phyloP scores from a whole-genome alignment of 2,113 vertebrate species.

The Dendropsophus ebraccatus region DNA sequence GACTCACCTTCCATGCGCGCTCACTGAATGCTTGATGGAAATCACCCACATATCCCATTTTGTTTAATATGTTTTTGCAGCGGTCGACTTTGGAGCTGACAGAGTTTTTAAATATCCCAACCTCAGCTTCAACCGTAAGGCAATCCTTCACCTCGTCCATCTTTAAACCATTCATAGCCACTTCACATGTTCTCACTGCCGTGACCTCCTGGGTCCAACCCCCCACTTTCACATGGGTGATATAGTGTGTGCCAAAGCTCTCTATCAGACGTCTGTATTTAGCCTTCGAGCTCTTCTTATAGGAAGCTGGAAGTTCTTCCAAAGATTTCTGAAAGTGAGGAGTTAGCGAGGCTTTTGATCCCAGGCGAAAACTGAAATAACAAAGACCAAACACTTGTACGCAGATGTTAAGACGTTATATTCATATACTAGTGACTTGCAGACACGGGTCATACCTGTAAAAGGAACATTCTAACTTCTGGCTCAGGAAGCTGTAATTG shows the following conservation, averaged over 20 bases:
- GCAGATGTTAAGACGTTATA: no score
- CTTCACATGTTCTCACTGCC: conserved; percentile 78
- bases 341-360: conserved; percentile 38
- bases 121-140: conserved; percentile 73
- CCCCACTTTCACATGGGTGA: conserved; percentile 73
- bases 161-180: conserved; percentile 72
- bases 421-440: no score
- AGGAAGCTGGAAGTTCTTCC: conserved; percentile 52
- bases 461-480: conserved; percentile 70
- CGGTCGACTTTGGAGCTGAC: conserved; percentile 66
- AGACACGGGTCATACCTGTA: conserved; percentile 71
- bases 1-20: conserved; percentile 62
- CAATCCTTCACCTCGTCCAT: conserved; percentile 75
- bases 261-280: not conserved
- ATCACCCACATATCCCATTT: conserved; percentile 61
- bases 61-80: conserved; percentile 57
- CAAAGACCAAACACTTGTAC: no score
- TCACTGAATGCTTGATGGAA: conserved; percentile 79
- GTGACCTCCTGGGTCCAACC: conserved; percentile 77
- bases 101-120: conserved; percentile 55
- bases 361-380: conserved; percentile 60
- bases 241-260: conserved; percentile 69
- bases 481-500: conserved; percentile 75
- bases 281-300: not conserved
- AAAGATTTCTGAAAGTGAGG: conserved; percentile 61